Evolutionary conservation across 2,797 vertebrate genomes (phyloP), one percentile per base, ranked within the genome.

Genomic region (Ptychadena robeensis): DNA sequence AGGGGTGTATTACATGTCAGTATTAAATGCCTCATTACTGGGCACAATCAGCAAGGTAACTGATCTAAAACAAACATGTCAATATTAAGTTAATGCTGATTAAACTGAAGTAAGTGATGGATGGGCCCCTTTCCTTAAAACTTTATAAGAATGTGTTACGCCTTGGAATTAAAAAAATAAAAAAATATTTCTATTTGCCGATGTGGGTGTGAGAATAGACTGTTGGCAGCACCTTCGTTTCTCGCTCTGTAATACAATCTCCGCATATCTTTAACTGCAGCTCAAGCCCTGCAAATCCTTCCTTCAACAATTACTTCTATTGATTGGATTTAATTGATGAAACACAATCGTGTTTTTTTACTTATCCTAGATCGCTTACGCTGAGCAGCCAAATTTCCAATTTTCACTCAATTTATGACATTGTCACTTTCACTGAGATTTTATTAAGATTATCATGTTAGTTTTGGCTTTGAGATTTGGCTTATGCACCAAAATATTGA

Each of bases 221-320:
- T 18, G 25, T 48, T 53, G 40, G 70, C 59, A 82, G 63, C 27
- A 9, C 4, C 9, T 2, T 1, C 3, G 34, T 81, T 59, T 68
- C n/a, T 38, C 44, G 48, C 6, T 27, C 14, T 69, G 80, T 61
- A 82, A 82, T 28, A 7, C 2, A 37, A 74, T 74, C 61, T 35
- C 10, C 28, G 32, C n/a, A 61, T n/a, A 31, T 66, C 59, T 38
- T 64, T 73, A 72, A 35, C 18, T 48, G 7, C 38, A 65, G 10
- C 8, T 73, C 27, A 22, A 18, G 15, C 31, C 12, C 40, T 31
- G 34, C 32, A 66, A 68, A 75, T 32, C 25, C 80, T 38, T 61
- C 71, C 27, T 68, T 53, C 44, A 44, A 9, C 38, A 25, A 11
- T 75, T 73, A 59, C 63, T 35, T 73, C 37, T 40, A 27, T 81